Evolutionary conservation across 2,797 vertebrate species (phyloP), one percentile per base, ranked within the genome.

Genomic region (Myotis daubentonii): DNA sequence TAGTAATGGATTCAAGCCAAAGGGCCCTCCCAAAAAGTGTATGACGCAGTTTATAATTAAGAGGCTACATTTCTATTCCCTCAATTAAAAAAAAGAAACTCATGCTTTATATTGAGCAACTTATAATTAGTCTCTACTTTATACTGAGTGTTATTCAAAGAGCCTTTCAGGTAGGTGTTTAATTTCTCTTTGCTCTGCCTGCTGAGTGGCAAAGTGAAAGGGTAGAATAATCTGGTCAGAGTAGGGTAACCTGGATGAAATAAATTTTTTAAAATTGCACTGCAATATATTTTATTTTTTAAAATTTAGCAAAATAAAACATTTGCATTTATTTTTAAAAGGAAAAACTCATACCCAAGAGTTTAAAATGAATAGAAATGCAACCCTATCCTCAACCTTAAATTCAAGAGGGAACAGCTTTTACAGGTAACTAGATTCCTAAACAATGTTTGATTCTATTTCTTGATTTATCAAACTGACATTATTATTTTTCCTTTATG

Each of bases 291-390:
- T 94, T 89, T 53, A 79, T 44, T 38, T 75, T 86, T 53, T 33
- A 33, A 83, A 49, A 44, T 94, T 96, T 96, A 82, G 51, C 47
- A 70, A 94, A 82, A 28, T 84, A 81, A 91, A 95, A 81, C 83
- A 87, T 30, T 13, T 9, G 5, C 71, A 53, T 60, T n/a, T 23
- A 17, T 82, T 83, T 75, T 68, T 76, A 19, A 65, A 70, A 57
- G 25, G 41, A 20, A n/a, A 71, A 75, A 41, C 3, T 16, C 38
- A 60, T 22, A 75, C n/a, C 17, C 28, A 94, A 91, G 36, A 93
- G 22, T 66, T 90, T 95, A 81, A 47, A 94, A 74, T 78, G 16
- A 75, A 95, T 92, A 71, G 11, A 81, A 90, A 49, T 0, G 71
- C 49, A 38, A 83, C 17, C 36, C 30, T 11, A 62, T 57, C 30